phyloP scores from a whole-genome alignment of 2,113 vertebrate species.

The Catharus minimus region DNA sequence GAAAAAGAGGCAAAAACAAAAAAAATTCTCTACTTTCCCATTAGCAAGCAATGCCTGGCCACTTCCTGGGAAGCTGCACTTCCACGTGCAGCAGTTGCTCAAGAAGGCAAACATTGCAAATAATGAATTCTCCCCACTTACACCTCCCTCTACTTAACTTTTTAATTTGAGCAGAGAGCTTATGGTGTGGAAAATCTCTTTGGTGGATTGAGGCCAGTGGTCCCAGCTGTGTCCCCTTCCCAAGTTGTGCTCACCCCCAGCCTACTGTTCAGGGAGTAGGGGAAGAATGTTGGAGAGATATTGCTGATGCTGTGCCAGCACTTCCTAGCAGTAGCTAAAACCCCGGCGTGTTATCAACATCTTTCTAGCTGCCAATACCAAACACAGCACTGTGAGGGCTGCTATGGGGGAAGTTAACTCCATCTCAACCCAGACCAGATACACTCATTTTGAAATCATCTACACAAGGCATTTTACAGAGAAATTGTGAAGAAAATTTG shows the following conservation, averaged over 20 bases:
- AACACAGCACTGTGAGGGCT: background rate
- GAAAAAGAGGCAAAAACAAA: background rate
- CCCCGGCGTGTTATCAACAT: background rate
- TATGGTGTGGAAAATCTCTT: background rate
- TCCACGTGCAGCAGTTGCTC: background rate
- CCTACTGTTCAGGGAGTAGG: background rate
- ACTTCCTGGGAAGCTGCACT: background rate
- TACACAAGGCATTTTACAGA: background rate
- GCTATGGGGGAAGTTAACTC: background rate
- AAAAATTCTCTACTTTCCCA: background rate
- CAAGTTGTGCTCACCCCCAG: background rate
- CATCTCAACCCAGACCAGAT: background rate
- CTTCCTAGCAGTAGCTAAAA: background rate
- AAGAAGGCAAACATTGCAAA: fast-evolving
- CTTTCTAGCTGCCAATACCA: background rate
- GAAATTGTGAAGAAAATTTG: background rate
- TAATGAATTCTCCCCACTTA: fast-evolving
- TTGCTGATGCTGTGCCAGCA: background rate
- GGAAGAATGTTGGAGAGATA: background rate
- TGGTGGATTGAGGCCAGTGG: background rate
- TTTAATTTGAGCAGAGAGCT: background rate
- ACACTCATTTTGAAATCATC: background rate
- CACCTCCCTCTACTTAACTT: background rate
- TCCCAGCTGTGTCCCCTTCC: background rate
- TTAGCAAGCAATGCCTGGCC: fast-evolving